phyloP scores from a whole-genome alignment of 1,140 invertebrate genomes.

The Liolophura sinensis region DNA sequence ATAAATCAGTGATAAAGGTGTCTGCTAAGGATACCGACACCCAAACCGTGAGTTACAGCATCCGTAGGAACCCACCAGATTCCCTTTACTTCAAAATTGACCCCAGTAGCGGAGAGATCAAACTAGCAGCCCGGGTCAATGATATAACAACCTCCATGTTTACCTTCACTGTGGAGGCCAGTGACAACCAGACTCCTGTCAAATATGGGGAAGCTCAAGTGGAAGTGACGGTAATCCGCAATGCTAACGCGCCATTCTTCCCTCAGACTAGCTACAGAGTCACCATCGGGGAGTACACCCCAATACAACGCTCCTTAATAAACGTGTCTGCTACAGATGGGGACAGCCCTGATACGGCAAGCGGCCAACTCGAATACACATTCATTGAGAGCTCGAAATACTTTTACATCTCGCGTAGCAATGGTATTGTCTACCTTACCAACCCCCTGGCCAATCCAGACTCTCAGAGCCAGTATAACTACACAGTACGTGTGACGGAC shows the following conservation, averaged over 20 bases:
- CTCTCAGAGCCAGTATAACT: too few species aligned
- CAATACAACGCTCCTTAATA: conserved; percentile 12
- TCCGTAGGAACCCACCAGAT: conserved; percentile 15
- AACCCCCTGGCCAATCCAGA: too few species aligned
- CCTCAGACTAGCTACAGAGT: conserved; percentile 15
- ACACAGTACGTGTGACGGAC: conserved; percentile 59
- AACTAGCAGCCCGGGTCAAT: conserved; percentile 2
- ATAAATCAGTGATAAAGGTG: conserved; percentile 25
- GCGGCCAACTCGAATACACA: too few species aligned
- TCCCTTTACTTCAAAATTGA: conserved; percentile 34
- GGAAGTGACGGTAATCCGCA: conserved; percentile 12
- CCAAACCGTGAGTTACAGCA: conserved; percentile 13
- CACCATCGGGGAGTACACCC: conserved; percentile 29
- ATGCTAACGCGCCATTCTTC: conserved; percentile 33
- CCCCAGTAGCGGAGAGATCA: conserved; percentile 18
- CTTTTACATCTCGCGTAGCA: too few species aligned
- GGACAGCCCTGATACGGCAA: conserved; percentile 8
- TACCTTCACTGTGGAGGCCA: conserved; percentile 1
- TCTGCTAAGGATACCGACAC: conserved; percentile 36
- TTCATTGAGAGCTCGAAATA: too few species aligned
- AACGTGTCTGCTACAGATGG: conserved; percentile 28
- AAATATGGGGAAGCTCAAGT: not conserved
- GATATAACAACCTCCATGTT: not conserved
- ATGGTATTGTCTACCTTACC: too few species aligned
- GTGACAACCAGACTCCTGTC: not conserved